phyloP scores from a whole-genome alignment of 1,140 invertebrate species.

The Pomacea maculata region DNA sequence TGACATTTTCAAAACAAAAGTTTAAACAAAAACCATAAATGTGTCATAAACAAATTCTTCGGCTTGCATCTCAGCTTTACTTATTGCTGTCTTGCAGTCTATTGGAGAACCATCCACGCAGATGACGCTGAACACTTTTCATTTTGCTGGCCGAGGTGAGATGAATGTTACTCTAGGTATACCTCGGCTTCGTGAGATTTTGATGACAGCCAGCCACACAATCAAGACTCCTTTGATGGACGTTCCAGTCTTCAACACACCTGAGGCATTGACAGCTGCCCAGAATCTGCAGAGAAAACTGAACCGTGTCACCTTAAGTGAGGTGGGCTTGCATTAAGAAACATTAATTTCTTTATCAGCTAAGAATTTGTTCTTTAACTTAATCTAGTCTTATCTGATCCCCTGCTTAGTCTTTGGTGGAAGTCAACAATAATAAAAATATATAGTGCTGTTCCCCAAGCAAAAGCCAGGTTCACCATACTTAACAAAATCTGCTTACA shows the following conservation, averaged over 20 bases:
- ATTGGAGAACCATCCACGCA: slow-evolving; percentile 99
- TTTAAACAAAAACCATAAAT: no score
- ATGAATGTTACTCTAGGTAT: slow-evolving; percentile 99
- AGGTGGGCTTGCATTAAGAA: slow-evolving; percentile 69
- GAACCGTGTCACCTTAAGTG: slow-evolving; percentile 78
- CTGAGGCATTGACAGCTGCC: slow-evolving; percentile 30
- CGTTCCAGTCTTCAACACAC: slow-evolving; percentile 76
- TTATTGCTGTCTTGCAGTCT: slow-evolving; percentile 69
- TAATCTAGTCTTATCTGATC: no score
- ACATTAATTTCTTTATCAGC: no score
- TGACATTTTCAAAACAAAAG: no score
- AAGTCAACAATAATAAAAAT: no score
- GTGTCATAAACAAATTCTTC: no score
- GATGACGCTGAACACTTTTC: slow-evolving; percentile 99
- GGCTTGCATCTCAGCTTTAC: no score
- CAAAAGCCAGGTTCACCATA: no score
- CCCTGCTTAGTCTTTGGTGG: no score
- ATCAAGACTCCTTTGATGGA: slow-evolving; percentile 98
- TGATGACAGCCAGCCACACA: slow-evolving; percentile 92
- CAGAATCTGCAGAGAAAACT: slow-evolving; percentile 67
- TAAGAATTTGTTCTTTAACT: no score
- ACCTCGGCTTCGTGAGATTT: slow-evolving; percentile 93
- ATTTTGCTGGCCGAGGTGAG: slow-evolving; percentile 98
- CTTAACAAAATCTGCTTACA: no score
- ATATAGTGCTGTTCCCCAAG: no score